Evolutionary conservation across 2,888 invertebrate species (phyloP).

Genomic region (Zhuqinia jingwanae): DNA sequence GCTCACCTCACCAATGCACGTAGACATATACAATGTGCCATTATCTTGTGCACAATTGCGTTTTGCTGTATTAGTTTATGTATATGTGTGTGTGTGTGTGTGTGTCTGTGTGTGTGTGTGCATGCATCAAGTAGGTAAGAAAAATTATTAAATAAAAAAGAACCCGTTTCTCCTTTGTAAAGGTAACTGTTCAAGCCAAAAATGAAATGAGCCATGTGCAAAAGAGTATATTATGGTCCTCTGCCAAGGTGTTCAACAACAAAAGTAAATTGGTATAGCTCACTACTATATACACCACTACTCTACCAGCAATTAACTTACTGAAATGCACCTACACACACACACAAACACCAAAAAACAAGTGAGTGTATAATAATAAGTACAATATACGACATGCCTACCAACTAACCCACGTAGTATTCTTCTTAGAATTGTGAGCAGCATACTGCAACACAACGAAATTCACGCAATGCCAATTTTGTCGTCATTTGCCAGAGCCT

Average conservation of each 20-base stretch:
- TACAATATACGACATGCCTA: neutral
- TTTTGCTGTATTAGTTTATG: neutral
- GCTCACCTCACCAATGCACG: neutral
- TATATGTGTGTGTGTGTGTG: neutral
- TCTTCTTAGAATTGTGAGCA: neutral
- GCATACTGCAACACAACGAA: slow-evolving; percentile 28
- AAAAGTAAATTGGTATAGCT: neutral
- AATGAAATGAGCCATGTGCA: slow-evolving; percentile 38
- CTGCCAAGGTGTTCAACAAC: slow-evolving; percentile 41
- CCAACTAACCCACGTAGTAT: neutral
- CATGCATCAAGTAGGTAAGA: slow-evolving; percentile 13
- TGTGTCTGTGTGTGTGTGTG: neutral
- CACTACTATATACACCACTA: too few species aligned
- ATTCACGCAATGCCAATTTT: slow-evolving; percentile 10
- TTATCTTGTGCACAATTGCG: too few species aligned
- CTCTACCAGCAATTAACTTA: neutral
- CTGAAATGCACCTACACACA: neutral
- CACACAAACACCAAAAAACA: neutral
- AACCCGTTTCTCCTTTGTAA: slow-evolving; percentile 59
- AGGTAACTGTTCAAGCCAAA: slow-evolving; percentile 55
- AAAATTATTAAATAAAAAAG: slow-evolving; percentile 46
- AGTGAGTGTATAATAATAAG: neutral
- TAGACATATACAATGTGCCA: too few species aligned
- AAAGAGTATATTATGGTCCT: neutral
- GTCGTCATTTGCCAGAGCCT: slow-evolving; percentile 44